These are phyloP conservation scores for Salvelinus sp. DNA, from an alignment of 2,113 vertebrate species.

Conservation along the genomic window DNA sequence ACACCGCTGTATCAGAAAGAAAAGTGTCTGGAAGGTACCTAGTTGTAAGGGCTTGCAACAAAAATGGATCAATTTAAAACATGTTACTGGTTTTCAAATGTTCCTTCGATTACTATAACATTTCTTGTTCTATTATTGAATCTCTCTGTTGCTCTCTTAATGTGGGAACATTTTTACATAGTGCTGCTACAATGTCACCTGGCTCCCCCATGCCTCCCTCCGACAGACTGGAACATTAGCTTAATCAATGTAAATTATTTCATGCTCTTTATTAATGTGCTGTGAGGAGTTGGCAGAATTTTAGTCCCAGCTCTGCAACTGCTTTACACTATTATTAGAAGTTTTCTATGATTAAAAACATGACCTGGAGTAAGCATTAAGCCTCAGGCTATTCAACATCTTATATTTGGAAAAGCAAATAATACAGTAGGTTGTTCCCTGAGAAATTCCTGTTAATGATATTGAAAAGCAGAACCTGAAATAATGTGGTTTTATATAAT, in stretches of 20 bases:
- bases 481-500: too few species aligned
- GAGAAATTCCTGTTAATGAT: conserved; percentile 19
- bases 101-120: conserved; percentile 55
- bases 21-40: conserved; percentile 31
- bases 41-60: background rate
- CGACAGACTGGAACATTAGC: conserved; percentile 65
- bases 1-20: background rate
- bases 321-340: conserved; percentile 49
- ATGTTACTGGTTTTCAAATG: conserved; percentile 46
- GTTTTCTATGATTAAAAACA: conserved; percentile 63
- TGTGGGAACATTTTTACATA: conserved; percentile 61
- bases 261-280: conserved; percentile 65
- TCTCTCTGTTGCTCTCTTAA: conserved; percentile 40
- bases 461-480: conserved; percentile 15
- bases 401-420: conserved; percentile 40
- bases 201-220: conserved; percentile 37
- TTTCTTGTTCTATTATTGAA: conserved; percentile 67
- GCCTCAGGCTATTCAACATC: conserved; percentile 45
- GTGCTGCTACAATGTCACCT: conserved; percentile 55
- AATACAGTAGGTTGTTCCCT: conserved; percentile 34
- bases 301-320: conserved; percentile 54
- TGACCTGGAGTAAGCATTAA: conserved; percentile 52
- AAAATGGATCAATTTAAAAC: conserved; percentile 34
- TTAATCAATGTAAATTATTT: conserved; percentile 77
- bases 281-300: conserved; percentile 60